phyloP scores from a whole-genome alignment of 1,140 invertebrate species.

The Sinella curviseta region DNA sequence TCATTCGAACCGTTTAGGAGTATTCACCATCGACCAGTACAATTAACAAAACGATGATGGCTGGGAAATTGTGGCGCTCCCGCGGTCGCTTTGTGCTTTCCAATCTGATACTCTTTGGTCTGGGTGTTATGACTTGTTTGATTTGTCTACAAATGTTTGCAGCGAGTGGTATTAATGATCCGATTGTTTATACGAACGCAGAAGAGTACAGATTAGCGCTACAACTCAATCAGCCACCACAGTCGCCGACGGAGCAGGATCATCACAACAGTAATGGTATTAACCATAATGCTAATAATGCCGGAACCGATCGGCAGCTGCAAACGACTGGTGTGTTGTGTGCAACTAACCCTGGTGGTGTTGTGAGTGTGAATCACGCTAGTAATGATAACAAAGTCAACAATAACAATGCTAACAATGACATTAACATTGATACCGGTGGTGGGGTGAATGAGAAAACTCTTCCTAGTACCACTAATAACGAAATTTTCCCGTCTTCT shows the following conservation, averaged over 20 bases:
- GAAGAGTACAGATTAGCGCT: slow-evolving; percentile 3
- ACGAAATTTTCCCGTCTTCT: slow-evolving; percentile 1
- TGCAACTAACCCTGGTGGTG: neutral
- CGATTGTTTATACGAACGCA: slow-evolving; percentile 1
- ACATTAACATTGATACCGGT: slow-evolving; percentile 1
- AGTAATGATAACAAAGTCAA: neutral
- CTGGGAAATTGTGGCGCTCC: slow-evolving; percentile 37
- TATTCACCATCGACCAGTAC: no score
- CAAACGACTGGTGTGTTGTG: neutral
- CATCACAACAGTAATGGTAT: neutral
- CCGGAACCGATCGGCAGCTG: neutral
- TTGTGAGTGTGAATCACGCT: neutral
- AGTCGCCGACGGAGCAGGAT: neutral
- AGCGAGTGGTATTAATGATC: neutral
- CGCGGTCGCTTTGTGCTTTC: slow-evolving; percentile 17
- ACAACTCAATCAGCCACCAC: neutral
- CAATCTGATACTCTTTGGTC: slow-evolving; percentile 35
- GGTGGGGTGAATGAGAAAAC: no score
- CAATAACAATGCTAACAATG: neutral
- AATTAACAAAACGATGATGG: no score
- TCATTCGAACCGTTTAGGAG: no score
- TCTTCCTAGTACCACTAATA: neutral
- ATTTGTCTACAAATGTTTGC: slow-evolving; percentile 33
- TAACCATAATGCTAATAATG: neutral
- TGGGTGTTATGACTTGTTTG: slow-evolving; percentile 40